phyloP scores from a whole-genome alignment of 2,113 vertebrate genomes.

The Cebus imitator region DNA sequence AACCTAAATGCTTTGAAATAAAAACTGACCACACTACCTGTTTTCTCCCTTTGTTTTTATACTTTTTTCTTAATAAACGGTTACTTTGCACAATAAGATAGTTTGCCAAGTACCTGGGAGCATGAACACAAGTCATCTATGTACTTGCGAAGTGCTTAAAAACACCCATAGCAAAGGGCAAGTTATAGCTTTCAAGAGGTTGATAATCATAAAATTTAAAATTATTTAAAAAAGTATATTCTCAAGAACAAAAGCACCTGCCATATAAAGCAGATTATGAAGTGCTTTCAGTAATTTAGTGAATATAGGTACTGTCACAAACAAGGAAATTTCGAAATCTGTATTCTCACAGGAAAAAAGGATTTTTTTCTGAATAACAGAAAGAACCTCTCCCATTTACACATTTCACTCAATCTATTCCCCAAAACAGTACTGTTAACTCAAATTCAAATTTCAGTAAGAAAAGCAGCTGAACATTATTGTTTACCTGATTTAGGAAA shows the following conservation, averaged over 20 bases:
- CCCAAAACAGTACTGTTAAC: background rate
- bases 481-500: background rate
- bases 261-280: background rate
- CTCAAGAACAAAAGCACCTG: slow-evolving; percentile 12
- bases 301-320: background rate
- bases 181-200: background rate
- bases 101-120: background rate
- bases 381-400: background rate
- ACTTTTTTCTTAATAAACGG: background rate
- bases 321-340: slow-evolving; percentile 1
- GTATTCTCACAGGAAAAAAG: background rate
- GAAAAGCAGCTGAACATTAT: background rate
- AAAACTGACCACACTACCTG: background rate
- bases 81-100: background rate
- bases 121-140: slow-evolving; percentile 2
- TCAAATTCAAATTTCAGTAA: slow-evolving; percentile 25
- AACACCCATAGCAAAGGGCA: background rate
- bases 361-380: background rate
- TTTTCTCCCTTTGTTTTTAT: background rate
- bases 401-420: background rate
- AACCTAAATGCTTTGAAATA: background rate
- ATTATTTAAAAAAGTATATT: background rate
- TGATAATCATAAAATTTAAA: slow-evolving; percentile 30
- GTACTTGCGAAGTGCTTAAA: slow-evolving; percentile 4
- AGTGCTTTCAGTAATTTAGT: background rate